Evolutionary conservation across 1,140 invertebrate genomes (phyloP), one percentile per base, ranked within the genome.

Genomic region (Anadara kagoshimensis): DNA sequence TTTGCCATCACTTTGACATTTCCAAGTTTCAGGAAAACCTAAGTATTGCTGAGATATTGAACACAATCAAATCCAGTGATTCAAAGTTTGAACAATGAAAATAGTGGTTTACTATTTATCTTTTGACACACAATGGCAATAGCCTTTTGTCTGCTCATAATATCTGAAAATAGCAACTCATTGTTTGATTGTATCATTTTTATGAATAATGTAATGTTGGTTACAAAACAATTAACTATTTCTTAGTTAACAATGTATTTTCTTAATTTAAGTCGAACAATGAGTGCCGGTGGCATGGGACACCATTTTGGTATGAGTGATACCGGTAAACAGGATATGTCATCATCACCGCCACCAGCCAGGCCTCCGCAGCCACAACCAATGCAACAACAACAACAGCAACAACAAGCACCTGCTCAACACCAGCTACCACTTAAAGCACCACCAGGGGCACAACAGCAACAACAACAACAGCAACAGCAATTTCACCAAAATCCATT

Each of bases 201-300:
- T 36, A 36, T 36, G 29, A 7, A 7, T 36, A n/a, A n/a, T n/a
- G n/a, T n/a, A n/a, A n/a, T n/a, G n/a, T n/a, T n/a, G n/a, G n/a
- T n/a, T n/a, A n/a, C n/a, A n/a, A n/a, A n/a, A n/a, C n/a, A n/a
- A n/a, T n/a, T n/a, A n/a, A n/a, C n/a, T n/a, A n/a, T n/a, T n/a
- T n/a, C n/a, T n/a, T n/a, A 36, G 29, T 36, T 36, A 36, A 36
- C 7, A 36, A 36, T 36, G 29, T 45, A 44, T 29, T 68, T n/a
- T 74, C n/a, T n/a, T n/a, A n/a, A n/a, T n/a, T 65, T 12, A 51
- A 78, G 76, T 66, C 58, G 69, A 65, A 66, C 76, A 16, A 59
- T 64, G 18, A 78, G 69, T 69, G 64, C 73, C 7, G 54, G 68
- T 56, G 64, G 63, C 43, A 47, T 76, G n/a, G 62, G 62, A 49